Evolutionary conservation across 1,140 invertebrate genomes (phyloP).

Genomic region (Riptortus pedestris): DNA sequence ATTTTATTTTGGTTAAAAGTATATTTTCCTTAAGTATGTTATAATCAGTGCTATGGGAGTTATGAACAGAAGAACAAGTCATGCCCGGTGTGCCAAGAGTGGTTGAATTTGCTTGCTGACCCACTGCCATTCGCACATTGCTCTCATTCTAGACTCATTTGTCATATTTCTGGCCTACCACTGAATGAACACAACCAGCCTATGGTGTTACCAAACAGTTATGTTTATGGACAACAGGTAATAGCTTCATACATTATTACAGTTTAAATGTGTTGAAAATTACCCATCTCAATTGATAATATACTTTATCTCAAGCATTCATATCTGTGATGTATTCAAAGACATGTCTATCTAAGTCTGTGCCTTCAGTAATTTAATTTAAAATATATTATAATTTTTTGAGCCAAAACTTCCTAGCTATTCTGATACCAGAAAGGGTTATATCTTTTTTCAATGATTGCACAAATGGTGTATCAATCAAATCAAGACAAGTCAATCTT

Average conservation of each 20-base stretch:
- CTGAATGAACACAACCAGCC: slow-evolving; percentile 96
- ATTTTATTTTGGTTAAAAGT: neutral
- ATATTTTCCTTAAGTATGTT: neutral
- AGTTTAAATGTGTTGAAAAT: slow-evolving; percentile 24
- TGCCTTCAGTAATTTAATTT: too few relatives aligned
- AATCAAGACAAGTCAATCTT: too few relatives aligned
- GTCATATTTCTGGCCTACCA: slow-evolving; percentile 79
- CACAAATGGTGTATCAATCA: too few relatives aligned
- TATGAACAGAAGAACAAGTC: slow-evolving; percentile 60
- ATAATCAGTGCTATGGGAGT: slow-evolving; percentile 58
- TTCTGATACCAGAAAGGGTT: too few relatives aligned
- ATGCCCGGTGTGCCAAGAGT: slow-evolving; percentile 86
- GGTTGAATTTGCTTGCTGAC: slow-evolving; percentile 76
- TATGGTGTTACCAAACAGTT: slow-evolving; percentile 95
- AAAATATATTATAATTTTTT: too few relatives aligned
- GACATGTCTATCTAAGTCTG: too few relatives aligned
- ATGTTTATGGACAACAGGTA: slow-evolving; percentile 93
- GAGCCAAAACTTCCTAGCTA: too few relatives aligned
- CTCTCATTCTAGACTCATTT: slow-evolving; percentile 87
- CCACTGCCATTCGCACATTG: slow-evolving; percentile 90
- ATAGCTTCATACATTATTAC: slow-evolving; percentile 24
- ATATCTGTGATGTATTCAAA: too few relatives aligned
- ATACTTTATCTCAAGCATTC: too few relatives aligned
- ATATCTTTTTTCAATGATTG: too few relatives aligned
- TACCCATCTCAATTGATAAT: too few relatives aligned